Evolutionary conservation across 1,140 invertebrate genomes (phyloP).

Genomic region (Bombus breviceps): DNA sequence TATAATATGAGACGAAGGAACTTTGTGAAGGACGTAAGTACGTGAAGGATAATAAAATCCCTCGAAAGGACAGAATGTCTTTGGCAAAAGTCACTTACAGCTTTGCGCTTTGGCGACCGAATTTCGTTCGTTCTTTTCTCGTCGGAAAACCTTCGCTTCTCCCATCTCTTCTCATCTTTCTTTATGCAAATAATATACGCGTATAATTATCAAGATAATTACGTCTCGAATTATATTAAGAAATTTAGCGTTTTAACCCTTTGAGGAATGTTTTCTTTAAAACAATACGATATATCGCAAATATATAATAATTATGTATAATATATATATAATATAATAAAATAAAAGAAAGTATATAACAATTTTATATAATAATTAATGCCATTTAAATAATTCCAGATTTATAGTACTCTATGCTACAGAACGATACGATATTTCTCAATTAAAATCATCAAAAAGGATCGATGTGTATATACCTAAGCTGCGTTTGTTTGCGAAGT

Average conservation of each 20-base stretch:
- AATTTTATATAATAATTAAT: background rate
- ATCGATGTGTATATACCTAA: background rate
- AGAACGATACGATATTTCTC: too few species aligned
- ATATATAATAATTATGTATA: background rate
- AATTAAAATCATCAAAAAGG: background rate
- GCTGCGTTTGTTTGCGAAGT: background rate
- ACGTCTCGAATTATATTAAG: background rate
- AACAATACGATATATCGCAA: background rate
- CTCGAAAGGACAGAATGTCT: constrained; percentile 64
- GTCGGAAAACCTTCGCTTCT: too few species aligned
- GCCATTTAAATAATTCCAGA: background rate
- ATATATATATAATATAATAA: background rate
- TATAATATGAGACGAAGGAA: constrained; percentile 60
- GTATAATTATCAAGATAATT: too few species aligned
- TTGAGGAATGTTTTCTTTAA: background rate
- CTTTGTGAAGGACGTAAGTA: constrained; percentile 67
- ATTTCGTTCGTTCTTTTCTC: background rate
- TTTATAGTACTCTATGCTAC: background rate
- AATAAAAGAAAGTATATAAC: background rate
- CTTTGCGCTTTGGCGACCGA: constrained; percentile 53
- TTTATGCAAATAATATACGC: background rate
- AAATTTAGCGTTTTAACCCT: constrained; percentile 5
- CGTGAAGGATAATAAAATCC: constrained; percentile 49
- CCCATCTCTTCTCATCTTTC: background rate
- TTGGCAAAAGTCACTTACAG: constrained; percentile 57